Base-by-base conservation (phyloP, 1,140 invertebrate genomes). In the Lordiphosa clarofinis region DNA sequence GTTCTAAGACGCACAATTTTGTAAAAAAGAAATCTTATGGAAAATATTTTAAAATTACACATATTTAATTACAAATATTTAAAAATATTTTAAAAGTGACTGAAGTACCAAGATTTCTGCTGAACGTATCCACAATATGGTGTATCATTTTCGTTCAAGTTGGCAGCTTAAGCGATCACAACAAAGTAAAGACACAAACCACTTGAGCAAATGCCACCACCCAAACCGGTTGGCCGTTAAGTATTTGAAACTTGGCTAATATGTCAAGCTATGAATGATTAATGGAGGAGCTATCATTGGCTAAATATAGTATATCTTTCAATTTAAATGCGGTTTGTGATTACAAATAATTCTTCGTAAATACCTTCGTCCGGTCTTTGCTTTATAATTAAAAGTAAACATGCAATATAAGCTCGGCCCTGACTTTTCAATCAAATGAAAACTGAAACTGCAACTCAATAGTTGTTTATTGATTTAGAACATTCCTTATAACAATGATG, bases 341-440 rank as follows among this genome's bases (percentile, higher is more conserved):
- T 7, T 28, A 28, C 3, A 28, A 33, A 21, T n/a, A 48, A 50
- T 36, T 37, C 35, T 15, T 12, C 6, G 12, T 15, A 6, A 7
- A 35, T 38, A 24, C 54, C 46, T 67, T 58, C 44, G 28, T 8
- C 4, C 11, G 12, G 1, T 49, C 13, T 7, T 13, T 9, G 15
- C n/a, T 3, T 13, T 11, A 31, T 58, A 81, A 65, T 74, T 58
- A 53, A 55, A 65, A 62, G 62, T 46, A 46, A 7, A 43, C 56
- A 81, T 65, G 75, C 65, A 81, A 62, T 15, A n/a, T 62, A 71
- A 79, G 75, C 59, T 79, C 60, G 66, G 9, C 40, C 21, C 15
- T 60, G 50, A 50, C 52, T 44, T 60, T 42, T 47, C 39, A 40
- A 49, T 48, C 35, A 5, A 39, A 42, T 55, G 19, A 36, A 11